Evolutionary conservation across 2,113 vertebrate species (phyloP).

Genomic region (Bostrychus sinensis): DNA sequence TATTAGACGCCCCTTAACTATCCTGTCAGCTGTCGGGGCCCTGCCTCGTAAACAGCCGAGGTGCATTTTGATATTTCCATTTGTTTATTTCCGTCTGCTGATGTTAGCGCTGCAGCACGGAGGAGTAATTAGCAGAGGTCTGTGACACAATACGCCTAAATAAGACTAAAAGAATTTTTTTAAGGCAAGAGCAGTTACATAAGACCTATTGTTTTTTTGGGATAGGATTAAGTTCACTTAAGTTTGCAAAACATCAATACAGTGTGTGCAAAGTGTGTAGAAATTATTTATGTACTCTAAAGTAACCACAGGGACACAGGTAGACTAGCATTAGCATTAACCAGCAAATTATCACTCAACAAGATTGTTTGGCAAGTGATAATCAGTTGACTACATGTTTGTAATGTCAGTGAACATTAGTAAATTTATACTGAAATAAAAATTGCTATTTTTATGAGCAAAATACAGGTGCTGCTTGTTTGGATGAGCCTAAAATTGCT

Average conservation of each 20-base stretch:
- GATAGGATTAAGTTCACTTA: not conserved
- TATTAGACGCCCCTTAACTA: constrained; percentile 85
- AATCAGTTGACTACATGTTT: too few relatives aligned
- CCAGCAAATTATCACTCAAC: too few relatives aligned
- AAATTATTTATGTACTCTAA: not conserved
- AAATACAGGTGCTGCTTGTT: too few relatives aligned
- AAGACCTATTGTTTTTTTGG: not conserved
- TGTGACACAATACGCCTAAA: constrained; percentile 55
- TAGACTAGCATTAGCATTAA: too few relatives aligned
- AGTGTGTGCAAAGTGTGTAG: not conserved
- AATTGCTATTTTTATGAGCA: too few relatives aligned
- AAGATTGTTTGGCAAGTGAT: too few relatives aligned
- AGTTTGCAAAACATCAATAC: constrained; percentile 6
- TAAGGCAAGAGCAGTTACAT: constrained; percentile 2
- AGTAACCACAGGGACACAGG: not conserved
- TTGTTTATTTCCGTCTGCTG: constrained; percentile 65
- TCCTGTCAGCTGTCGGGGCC: constrained; percentile 75
- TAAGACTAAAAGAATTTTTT: constrained; percentile 14
- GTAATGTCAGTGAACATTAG: too few relatives aligned
- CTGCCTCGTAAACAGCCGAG: constrained; percentile 69
- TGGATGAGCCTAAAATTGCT: too few relatives aligned
- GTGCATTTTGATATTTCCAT: constrained; percentile 74
- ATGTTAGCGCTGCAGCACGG: constrained; percentile 30
- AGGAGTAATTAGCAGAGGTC: constrained; percentile 56
- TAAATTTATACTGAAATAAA: too few relatives aligned